Evolutionary conservation across 2,888 invertebrate species (phyloP).

Genomic region (Mythimna lalbum): DNA sequence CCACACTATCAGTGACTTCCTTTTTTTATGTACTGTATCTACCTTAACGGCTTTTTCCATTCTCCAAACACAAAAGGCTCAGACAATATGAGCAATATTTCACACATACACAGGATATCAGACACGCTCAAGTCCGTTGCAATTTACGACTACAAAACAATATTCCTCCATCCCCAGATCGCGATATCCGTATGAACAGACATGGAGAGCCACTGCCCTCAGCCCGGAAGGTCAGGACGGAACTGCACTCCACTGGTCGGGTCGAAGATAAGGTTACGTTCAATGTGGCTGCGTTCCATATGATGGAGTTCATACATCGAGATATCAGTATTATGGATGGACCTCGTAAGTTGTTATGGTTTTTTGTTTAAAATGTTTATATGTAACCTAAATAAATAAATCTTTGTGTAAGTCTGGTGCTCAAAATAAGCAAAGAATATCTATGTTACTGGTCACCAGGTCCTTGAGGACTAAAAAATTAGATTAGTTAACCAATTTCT

Average conservation of each 20-base stretch:
- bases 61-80: background rate
- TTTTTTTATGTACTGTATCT: too few species aligned
- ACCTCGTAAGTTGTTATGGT: slow-evolving; percentile 70
- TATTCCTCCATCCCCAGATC: slow-evolving; percentile 59
- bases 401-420: too few species aligned
- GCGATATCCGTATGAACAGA: slow-evolving; percentile 70
- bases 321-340: slow-evolving; percentile 78
- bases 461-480: too few species aligned
- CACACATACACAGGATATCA: background rate
- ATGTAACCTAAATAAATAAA: too few species aligned
- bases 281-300: slow-evolving; percentile 74
- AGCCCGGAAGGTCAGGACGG: slow-evolving; percentile 77
- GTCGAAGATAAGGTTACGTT: slow-evolving; percentile 75
- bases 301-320: slow-evolving; percentile 76
- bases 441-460: too few species aligned
- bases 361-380: too few species aligned
- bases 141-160: background rate
- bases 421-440: too few species aligned
- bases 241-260: slow-evolving; percentile 76
- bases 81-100: background rate
- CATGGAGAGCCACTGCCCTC: slow-evolving; percentile 75
- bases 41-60: background rate
- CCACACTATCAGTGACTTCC: too few species aligned
- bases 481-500: too few species aligned
- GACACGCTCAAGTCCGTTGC: background rate